Evolutionary conservation across 2,888 invertebrate species (phyloP).

Genomic region (Deilephila elpenor): DNA sequence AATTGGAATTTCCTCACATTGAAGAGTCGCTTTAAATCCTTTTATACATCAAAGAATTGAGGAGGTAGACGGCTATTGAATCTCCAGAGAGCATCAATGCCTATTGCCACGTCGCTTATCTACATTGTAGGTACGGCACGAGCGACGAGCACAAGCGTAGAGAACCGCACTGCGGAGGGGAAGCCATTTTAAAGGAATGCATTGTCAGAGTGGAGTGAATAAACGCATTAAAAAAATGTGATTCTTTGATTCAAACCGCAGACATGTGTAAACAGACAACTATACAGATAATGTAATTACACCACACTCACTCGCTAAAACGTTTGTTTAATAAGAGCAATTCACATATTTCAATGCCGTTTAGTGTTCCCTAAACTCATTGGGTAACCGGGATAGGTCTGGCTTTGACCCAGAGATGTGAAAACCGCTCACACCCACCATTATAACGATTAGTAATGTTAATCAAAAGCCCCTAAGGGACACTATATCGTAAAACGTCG

Average conservation of each 20-base stretch:
- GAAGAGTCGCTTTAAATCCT: constrained; percentile 72
- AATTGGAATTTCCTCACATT: constrained; percentile 66
- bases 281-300: not conserved
- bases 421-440: constrained; percentile 2
- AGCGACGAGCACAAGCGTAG: constrained; percentile 57
- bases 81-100: constrained; percentile 80
- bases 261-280: constrained; percentile 5
- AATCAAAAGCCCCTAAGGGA: constrained; percentile 11
- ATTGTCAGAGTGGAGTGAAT: constrained; percentile 62
- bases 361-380: not conserved
- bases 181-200: constrained; percentile 68
- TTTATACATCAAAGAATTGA: constrained; percentile 76
- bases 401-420: constrained; percentile 1
- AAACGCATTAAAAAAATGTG: constrained; percentile 37
- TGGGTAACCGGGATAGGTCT: not conserved
- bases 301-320: not conserved
- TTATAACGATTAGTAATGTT: constrained; percentile 24
- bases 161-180: constrained; percentile 46
- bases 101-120: constrained; percentile 82
- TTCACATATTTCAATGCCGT: not conserved
- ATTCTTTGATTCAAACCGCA: constrained; percentile 14
- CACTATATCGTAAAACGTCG: constrained; percentile 20
- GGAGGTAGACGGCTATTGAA: constrained; percentile 76
- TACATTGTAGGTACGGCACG: constrained; percentile 53
- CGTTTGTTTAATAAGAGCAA: not conserved